Evolutionary conservation across 2,797 vertebrate genomes (phyloP).

Genomic region (Yasuhikotakia modesta): DNA sequence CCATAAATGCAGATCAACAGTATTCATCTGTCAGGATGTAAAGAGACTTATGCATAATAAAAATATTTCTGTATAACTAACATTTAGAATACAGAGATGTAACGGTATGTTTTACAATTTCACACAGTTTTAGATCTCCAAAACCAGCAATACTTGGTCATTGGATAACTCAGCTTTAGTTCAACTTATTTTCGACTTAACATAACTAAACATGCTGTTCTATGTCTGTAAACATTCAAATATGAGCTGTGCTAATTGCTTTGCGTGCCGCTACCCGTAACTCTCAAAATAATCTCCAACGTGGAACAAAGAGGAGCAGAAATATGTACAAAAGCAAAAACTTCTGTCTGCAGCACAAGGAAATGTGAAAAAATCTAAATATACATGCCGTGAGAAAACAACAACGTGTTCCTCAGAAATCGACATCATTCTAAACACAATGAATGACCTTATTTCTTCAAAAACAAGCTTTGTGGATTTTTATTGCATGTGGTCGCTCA

Average conservation of each 20-base stretch:
- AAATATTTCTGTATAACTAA: neutral
- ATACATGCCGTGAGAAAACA: conserved; percentile 72
- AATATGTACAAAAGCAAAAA: conserved; percentile 54
- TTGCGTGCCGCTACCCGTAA: conserved; percentile 64
- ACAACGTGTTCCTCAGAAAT: conserved; percentile 53
- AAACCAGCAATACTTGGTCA: neutral
- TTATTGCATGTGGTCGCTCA: conserved; percentile 64
- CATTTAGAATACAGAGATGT: neutral
- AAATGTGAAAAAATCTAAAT: conserved; percentile 68
- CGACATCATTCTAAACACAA: conserved; percentile 51
- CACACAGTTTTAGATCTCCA: neutral
- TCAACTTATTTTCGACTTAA: neutral
- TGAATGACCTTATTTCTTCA: conserved; percentile 62
- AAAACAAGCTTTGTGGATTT: conserved; percentile 62
- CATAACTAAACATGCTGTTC: conserved; percentile 47
- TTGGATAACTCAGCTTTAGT: neutral
- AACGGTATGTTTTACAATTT: neutral
- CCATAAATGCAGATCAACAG: neutral
- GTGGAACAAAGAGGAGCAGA: conserved; percentile 49
- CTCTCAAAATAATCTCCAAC: conserved; percentile 67
- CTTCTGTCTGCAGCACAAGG: conserved; percentile 65
- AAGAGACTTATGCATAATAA: no score
- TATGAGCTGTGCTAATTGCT: conserved; percentile 70
- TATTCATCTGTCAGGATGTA: neutral
- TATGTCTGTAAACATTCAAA: conserved; percentile 63